A percentile compares a stretch with the other conserved stretches of the same genome.
These are phyloP conservation scores for Sarcophaga caerulescens DNA, from an alignment of 2,888 invertebrate genomes.

Conservation along the genomic window DNA sequence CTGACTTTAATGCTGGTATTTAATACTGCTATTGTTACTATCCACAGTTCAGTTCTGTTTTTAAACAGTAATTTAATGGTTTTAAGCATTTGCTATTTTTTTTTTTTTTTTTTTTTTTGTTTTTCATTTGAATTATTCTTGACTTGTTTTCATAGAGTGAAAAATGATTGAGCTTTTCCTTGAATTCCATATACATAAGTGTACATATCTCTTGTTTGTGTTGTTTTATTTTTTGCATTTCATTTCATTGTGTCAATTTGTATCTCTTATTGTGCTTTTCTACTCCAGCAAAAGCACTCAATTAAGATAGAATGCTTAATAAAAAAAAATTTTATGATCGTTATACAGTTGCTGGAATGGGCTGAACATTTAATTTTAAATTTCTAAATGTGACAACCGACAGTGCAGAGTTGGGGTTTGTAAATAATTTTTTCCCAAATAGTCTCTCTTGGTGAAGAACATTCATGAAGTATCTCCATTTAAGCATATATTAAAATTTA, in stretches of 20 bases:
- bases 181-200: neutral
- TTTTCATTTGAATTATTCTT: neutral
- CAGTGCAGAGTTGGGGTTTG: too few species aligned
- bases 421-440: too few species aligned
- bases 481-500: too few species aligned
- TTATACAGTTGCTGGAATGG: neutral
- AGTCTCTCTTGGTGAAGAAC: too few species aligned
- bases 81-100: conserved; percentile 36
- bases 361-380: too few species aligned
- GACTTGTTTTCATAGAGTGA: conserved; percentile 26
- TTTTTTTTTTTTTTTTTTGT: conserved; percentile 14
- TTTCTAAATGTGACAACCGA: too few species aligned
- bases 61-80: neutral
- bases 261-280: conserved; percentile 2
- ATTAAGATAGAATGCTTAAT: too few species aligned
- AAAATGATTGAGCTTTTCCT: conserved; percentile 7
- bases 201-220: neutral
- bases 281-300: too few species aligned
- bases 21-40: neutral
- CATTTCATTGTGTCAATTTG: conserved; percentile 35
- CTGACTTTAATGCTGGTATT: neutral
- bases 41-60: neutral
- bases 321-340: neutral
- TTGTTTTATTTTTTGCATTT: conserved; percentile 28
- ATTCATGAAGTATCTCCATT: too few species aligned